A percentile compares a stretch with the other conserved stretches of the same genome.
Conservation (phyloP, 2,113 vertebrate species). For the Lagopus leucura region DNA sequence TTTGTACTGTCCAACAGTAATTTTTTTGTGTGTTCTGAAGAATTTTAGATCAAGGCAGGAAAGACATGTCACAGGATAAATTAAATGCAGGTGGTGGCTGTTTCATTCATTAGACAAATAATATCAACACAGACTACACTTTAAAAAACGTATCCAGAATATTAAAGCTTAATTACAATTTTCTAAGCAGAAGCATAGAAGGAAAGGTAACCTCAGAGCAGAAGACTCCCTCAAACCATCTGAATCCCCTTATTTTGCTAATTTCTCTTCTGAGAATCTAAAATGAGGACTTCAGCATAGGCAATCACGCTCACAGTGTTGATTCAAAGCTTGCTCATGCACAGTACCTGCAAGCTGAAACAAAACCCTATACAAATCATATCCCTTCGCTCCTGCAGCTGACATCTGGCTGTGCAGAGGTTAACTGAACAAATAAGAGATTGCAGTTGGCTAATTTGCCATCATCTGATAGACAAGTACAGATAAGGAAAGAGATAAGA, state of each 20-base stretch:
- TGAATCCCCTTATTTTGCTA: background rate
- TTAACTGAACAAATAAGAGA: background rate
- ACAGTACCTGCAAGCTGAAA: background rate
- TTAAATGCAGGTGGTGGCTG: conserved; percentile 58
- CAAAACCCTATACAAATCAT: background rate
- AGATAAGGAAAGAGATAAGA: background rate
- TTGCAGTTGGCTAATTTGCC: background rate
- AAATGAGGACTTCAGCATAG: background rate
- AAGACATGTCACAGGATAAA: conserved; percentile 46
- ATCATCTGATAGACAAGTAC: background rate
- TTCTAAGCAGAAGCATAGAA: background rate
- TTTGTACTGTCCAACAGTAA: background rate
- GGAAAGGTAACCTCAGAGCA: background rate
- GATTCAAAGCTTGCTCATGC: background rate
- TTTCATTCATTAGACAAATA: conserved; percentile 37
- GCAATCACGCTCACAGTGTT: background rate
- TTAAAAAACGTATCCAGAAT: conserved; percentile 2
- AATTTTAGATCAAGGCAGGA: conserved; percentile 54
- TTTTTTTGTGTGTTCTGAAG: conserved; percentile 37
- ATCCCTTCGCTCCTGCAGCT: background rate
- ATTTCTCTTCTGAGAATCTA: background rate
- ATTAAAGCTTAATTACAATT: conserved; percentile 27
- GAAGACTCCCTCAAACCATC: background rate
- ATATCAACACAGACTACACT: conserved; percentile 30
- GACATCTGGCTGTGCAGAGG: background rate